Evolutionary conservation across 2,113 vertebrate genomes (phyloP).

Genomic region (Penelope pileata): DNA sequence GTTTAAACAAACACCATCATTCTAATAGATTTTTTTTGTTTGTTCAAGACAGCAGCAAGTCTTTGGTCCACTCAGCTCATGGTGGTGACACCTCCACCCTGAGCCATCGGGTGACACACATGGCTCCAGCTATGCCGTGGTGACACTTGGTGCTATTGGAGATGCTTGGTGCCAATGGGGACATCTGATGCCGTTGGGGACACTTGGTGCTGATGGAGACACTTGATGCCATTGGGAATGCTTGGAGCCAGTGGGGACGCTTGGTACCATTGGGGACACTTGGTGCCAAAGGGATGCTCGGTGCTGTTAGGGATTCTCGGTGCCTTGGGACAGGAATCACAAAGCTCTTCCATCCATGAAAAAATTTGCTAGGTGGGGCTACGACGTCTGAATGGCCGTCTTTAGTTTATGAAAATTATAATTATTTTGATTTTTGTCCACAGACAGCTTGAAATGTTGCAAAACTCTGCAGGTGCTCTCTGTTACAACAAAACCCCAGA

Average conservation of each 20-base stretch:
- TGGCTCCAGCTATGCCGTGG: neutral
- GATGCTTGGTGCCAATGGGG: no score
- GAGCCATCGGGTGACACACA: neutral
- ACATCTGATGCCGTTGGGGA: neutral
- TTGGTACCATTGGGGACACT: no score
- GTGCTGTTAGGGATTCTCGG: neutral
- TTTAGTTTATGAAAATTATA: constrained; percentile 81
- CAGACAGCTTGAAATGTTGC: constrained; percentile 85
- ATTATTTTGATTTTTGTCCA: constrained; percentile 84
- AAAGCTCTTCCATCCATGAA: neutral
- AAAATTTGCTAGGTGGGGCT: constrained; percentile 64
- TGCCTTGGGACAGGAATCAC: neutral
- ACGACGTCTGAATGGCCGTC: constrained; percentile 55
- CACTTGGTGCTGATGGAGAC: no score
- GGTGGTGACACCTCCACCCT: neutral
- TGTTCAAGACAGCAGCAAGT: neutral
- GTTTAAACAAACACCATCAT: neutral
- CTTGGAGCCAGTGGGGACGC: neutral
- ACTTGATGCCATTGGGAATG: no score
- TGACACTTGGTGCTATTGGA: no score
- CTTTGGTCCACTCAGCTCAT: rapidly evolving
- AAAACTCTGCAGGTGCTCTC: constrained; percentile 83
- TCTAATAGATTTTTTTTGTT: neutral
- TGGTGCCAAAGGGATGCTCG: neutral
- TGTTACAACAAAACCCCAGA: constrained; percentile 83